These are phyloP conservation scores for Acanthurus tractus DNA, from an alignment of 2,797 vertebrate genomes.

Conservation along the genomic window DNA sequence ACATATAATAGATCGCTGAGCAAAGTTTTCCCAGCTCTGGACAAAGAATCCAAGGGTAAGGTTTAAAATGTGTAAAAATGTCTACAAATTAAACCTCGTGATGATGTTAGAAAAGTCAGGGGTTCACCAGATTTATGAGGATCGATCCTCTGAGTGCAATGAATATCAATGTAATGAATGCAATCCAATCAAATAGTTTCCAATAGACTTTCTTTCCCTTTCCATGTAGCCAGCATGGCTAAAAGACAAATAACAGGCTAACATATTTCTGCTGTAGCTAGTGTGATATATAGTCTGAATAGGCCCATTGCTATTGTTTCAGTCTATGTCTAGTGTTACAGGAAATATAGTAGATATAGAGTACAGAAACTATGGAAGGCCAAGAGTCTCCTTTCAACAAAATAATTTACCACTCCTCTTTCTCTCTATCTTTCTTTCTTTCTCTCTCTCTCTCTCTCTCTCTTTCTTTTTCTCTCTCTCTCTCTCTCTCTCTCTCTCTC, in stretches of 20 bases:
- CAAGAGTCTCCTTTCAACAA: slow-evolving; percentile 84
- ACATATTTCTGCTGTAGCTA: slow-evolving; percentile 24
- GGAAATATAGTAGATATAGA: slow-evolving; percentile 84
- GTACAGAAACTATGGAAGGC: slow-evolving; percentile 74
- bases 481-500: slow-evolving; percentile 42
- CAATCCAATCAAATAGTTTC: not conserved
- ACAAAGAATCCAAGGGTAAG: not conserved
- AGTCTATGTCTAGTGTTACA: slow-evolving; percentile 80
- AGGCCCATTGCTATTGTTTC: slow-evolving; percentile 74
- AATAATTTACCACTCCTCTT: slow-evolving; percentile 74
- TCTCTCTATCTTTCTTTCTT: slow-evolving; percentile 46
- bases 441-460: slow-evolving; percentile 41
- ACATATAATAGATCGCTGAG: too few species aligned
- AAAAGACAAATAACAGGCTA: not conserved
- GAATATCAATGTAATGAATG: not conserved
- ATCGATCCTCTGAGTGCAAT: not conserved
- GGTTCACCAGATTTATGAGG: not conserved
- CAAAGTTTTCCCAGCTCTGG: too few species aligned
- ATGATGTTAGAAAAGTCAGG: not conserved
- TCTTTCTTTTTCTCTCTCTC: too few species aligned
- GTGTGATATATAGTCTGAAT: slow-evolving; percentile 50
- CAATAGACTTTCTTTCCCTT: not conserved
- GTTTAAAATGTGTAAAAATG: too few species aligned
- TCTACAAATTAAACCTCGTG: not conserved
- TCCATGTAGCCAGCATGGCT: not conserved